Evolutionary conservation across 2,113 vertebrate genomes (phyloP).

Genomic region (Hyla sarda): DNA sequence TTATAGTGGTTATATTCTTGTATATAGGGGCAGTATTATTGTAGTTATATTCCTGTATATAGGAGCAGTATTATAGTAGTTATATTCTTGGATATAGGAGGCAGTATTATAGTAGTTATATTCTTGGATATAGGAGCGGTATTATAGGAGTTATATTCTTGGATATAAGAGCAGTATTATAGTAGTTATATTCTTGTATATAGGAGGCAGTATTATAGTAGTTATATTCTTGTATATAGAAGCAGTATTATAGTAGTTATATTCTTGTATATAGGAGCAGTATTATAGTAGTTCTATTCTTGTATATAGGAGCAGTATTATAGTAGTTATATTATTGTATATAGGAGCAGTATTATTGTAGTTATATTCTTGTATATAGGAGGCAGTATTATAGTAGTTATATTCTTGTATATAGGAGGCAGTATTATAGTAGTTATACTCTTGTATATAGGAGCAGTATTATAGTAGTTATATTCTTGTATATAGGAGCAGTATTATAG

Average conservation of each 20-base stretch:
- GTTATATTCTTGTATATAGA: slow-evolving; percentile 5
- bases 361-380: no score
- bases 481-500: no score
- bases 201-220: slow-evolving; percentile 7
- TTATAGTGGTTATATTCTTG: slow-evolving; percentile 5
- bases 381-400: neutral
- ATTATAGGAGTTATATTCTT: neutral
- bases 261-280: neutral
- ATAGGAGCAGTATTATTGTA: no score
- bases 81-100: no score
- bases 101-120: no score
- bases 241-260: slow-evolving; percentile 16
- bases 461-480: no score
- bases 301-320: slow-evolving; percentile 7
- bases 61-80: neutral
- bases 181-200: neutral
- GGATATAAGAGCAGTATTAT: neutral
- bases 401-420: neutral
- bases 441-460: neutral
- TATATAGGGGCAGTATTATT: neutral
- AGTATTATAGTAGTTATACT: neutral
- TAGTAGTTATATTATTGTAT: slow-evolving; percentile 11
- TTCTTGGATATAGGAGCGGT: no score
- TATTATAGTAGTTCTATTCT: slow-evolving; percentile 29
- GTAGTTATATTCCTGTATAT: neutral